Evolutionary conservation across 2,113 vertebrate species (phyloP).

Genomic region (Theristicus caerulescens): DNA sequence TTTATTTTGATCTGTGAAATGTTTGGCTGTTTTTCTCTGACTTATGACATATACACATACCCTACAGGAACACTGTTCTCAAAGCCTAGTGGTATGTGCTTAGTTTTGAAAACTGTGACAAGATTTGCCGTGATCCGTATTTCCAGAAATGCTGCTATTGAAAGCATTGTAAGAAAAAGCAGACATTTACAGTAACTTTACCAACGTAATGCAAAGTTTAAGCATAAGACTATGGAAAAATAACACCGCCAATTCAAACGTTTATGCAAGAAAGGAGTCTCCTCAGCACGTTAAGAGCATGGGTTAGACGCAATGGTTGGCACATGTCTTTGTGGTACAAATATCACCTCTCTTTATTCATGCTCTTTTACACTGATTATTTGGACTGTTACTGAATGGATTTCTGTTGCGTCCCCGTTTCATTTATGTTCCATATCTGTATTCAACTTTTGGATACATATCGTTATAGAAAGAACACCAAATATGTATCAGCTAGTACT

Average conservation of each 20-base stretch:
- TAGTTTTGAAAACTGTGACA: neutral
- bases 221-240: neutral
- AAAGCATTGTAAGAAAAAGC: neutral
- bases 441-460: neutral
- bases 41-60: neutral
- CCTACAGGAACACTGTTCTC: neutral
- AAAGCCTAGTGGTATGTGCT: neutral
- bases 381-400: neutral
- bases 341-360: neutral
- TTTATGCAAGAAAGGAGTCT: neutral
- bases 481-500: neutral
- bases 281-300: neutral
- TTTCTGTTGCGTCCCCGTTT: neutral
- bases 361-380: neutral
- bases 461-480: neutral
- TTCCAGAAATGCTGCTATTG: neutral
- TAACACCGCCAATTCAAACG: neutral
- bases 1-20: neutral
- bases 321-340: neutral
- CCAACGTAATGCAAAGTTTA: neutral
- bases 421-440: neutral
- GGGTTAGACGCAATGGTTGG: neutral
- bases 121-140: neutral
- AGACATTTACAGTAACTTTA: neutral
- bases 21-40: neutral